Conservation (phyloP, 2,113 vertebrate genomes). For the Percina caprodes region DNA sequence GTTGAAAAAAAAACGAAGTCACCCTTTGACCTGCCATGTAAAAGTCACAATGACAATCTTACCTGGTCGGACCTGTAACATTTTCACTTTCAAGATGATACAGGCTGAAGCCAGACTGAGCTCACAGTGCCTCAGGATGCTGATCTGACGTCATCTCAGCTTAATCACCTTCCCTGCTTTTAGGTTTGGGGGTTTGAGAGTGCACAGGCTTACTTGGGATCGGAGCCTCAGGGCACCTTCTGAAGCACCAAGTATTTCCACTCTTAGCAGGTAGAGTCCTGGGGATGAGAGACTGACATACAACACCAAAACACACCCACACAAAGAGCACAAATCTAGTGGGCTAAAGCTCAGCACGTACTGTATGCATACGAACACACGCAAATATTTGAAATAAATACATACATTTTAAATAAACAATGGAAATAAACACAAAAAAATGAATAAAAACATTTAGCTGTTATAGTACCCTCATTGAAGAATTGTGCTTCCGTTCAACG, state of each 20-base stretch:
- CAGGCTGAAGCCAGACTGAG: background rate
- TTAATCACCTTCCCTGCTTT: conserved; percentile 20
- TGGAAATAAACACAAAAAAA: background rate
- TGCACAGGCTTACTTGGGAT: conserved; percentile 15
- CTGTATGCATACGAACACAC: too few relatives aligned
- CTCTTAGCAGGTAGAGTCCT: conserved; percentile 32
- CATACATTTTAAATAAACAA: background rate
- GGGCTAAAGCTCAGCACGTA: background rate
- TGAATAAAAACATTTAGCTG: background rate
- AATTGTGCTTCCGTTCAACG: background rate
- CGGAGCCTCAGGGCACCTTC: conserved; percentile 7
- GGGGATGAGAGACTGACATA: conserved; percentile 13
- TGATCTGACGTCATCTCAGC: conserved; percentile 35
- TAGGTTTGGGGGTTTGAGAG: conserved; percentile 26
- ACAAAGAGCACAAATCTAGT: background rate
- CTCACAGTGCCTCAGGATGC: conserved; percentile 9
- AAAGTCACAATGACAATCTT: background rate
- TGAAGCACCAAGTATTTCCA: background rate
- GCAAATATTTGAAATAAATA: background rate
- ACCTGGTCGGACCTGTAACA: too few relatives aligned
- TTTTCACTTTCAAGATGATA: background rate
- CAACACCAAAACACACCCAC: conserved; percentile 34
- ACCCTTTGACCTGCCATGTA: background rate
- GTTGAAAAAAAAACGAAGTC: too few relatives aligned
- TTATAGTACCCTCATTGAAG: conserved; percentile 5